A percentile compares a stretch with the other conserved stretches of the same genome.
These are phyloP conservation scores for Mellilla xanthometata DNA, from an alignment of 2,888 invertebrate genomes.

Conservation along the genomic window DNA sequence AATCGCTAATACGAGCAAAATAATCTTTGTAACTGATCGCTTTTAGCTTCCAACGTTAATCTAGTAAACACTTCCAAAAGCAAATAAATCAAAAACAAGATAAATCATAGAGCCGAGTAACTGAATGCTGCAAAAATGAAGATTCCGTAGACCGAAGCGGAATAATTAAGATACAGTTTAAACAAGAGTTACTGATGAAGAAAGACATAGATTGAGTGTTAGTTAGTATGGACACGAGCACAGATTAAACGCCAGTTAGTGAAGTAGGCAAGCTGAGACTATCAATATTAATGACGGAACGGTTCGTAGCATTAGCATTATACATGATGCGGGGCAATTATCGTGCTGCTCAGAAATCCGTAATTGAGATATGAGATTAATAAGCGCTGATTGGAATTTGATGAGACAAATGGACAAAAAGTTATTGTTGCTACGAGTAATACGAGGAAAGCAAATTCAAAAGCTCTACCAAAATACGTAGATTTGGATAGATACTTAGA, in stretches of 20 bases:
- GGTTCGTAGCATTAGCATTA: slow-evolving; percentile 13
- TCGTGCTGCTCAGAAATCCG: slow-evolving; percentile 7
- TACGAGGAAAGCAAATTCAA: too few relatives aligned
- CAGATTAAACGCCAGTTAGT: background rate
- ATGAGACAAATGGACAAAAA: background rate
- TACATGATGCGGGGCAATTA: slow-evolving; percentile 14
- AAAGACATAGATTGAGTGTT: too few relatives aligned
- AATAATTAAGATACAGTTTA: slow-evolving; percentile 8
- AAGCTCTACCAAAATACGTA: too few relatives aligned
- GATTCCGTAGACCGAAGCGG: slow-evolving; percentile 3
- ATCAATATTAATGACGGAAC: slow-evolving; percentile 20
- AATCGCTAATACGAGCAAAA: background rate
- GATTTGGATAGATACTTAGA: too few relatives aligned
- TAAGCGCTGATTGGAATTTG: background rate
- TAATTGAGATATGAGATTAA: slow-evolving; percentile 7
- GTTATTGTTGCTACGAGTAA: too few relatives aligned
- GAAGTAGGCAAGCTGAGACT: slow-evolving; percentile 5
- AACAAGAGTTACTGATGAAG: background rate
- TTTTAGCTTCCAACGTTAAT: slow-evolving; percentile 5
- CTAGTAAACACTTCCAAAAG: slow-evolving; percentile 3
- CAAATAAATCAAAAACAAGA: slow-evolving; percentile 10
- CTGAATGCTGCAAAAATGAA: slow-evolving; percentile 9
- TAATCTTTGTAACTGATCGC: slow-evolving; percentile 4
- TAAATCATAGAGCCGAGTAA: slow-evolving; percentile 10
- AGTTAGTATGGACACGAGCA: background rate